Base-by-base conservation (phyloP, 2,888 invertebrate species). In the Buathra laborator region DNA sequence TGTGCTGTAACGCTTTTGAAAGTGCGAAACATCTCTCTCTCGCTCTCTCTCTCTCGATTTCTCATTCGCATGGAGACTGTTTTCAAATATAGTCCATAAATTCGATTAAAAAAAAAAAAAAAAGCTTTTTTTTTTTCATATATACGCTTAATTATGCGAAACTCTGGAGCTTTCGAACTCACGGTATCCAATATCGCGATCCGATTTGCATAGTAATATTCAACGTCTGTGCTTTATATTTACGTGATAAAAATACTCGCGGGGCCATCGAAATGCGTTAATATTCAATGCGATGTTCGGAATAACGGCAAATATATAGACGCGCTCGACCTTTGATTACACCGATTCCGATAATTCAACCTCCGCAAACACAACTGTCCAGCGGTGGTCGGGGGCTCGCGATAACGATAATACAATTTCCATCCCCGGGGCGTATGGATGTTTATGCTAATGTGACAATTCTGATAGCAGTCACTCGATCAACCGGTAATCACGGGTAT, bases 381-480 rank as follows among this genome's bases (percentile, higher is more conserved):
- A 66, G 44, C 14, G 9, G 3, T 5, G 53, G 9, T 9, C 12
- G 14, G 37, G 37, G 46, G 43, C 53, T 29, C 64, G 51, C 44
- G 62, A 75, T 79, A 75, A 83, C 74, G 51, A 64, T 83, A 75
- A 83, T 80, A 76, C 70, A 44, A 75, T 83, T 75, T 51, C 56
- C 75, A 24, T n/a, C 56, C 24, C 56, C 64, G 19, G 48, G 80
- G 79, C 70, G 19, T 46, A 62, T 43, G 24, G 67, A 80, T 80
- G 66, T 83, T 83, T 83, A 76, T 80, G 83, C 56, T 80, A 68
- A 80, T 83, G 14, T 32, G 46, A 70, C 46, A 56, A 71, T 83
- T 80, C 75, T 66, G 79, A 80, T 71, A 46, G 70, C 68, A 79
- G 53, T 75, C 66, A 43, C 32, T 56, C 75, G 75, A 75, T 80